These are phyloP conservation scores for Trididemnum miniatum DNA, from an alignment of 23 tunicate genomes.

Conservation along the genomic window DNA sequence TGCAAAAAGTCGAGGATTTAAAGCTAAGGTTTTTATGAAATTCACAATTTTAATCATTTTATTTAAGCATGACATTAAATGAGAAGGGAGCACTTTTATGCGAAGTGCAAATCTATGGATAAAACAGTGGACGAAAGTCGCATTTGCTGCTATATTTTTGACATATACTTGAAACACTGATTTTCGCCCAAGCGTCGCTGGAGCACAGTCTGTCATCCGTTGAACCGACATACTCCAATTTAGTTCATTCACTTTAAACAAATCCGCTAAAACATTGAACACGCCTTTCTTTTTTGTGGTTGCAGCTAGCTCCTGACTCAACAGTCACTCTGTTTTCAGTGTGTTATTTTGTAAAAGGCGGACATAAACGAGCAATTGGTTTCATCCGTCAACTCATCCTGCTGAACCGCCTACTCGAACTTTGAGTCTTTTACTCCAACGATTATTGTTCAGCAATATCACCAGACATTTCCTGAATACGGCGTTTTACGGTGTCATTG, in stretches of 20 bases:
- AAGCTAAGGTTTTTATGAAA: too few species aligned
- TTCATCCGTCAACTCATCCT: conserved; percentile 62
- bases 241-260: conserved; percentile 48
- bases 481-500: conserved; percentile 61
- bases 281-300: conserved; percentile 54
- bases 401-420: conserved; percentile 53
- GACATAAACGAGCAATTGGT: conserved; percentile 62
- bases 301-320: conserved; percentile 58
- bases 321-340: conserved; percentile 54
- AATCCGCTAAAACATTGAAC: conserved; percentile 42
- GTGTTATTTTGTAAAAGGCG: conserved; percentile 45
- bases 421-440: conserved; percentile 68
- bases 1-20: conserved; percentile 55
- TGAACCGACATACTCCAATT: conserved; percentile 57
- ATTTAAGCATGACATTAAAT: conserved; percentile 56
- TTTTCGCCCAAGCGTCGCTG: conserved; percentile 62
- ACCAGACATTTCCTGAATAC: too few species aligned
- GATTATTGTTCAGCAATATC: conserved; percentile 67
- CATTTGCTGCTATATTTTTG: conserved; percentile 49
- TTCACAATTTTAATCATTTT: too few species aligned
- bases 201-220: conserved; percentile 67
- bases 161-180: conserved; percentile 64
- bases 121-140: too few species aligned
- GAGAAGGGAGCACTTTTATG: conserved; percentile 60
- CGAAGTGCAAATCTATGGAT: conserved; percentile 65